Evolutionary conservation across 2,888 invertebrate genomes (phyloP), one percentile per base, ranked within the genome.

Genomic region (Brachyopa scutellaris): DNA sequence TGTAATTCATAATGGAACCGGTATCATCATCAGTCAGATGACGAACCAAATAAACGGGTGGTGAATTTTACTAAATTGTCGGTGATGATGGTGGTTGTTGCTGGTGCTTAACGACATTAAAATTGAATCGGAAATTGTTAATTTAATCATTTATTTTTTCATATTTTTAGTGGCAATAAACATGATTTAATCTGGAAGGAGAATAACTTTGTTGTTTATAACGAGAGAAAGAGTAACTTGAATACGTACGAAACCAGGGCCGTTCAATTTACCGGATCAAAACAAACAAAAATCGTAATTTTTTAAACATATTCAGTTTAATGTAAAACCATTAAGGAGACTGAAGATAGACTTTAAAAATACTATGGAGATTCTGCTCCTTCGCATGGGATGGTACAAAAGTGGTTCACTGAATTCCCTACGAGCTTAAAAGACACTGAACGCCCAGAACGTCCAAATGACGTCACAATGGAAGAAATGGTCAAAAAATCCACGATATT

Each of bases 61-160:
- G 45, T 55, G 17, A 70, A 45, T 42, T 49, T 47, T 40, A 59
- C 38, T 51, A 59, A 57, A 38, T 42, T 53, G 55, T 15, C 1
- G 26, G 9, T 15, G 38, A 8, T 42, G 17, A n/a, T 21, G 40
- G n/a, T 42, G 9, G 42, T n/a, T 42, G 40, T 9, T 15, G 11
- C 17, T 61, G 42, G 15, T 51, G 40, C 57, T 47, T 33, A 49
- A 62, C 19, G 38, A 47, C 29, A 69, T 61, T 47, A 77, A 61
- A 67, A 62, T 69, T 61, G 62, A 74, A 64, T 80, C 57, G 80
- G 76, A 80, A 80, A 76, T 69, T 59, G 76, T 59, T 59, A 45
- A 76, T 80, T 80, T 69, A 70, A 70, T 47, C 29, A 31, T 45
- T 36, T 33, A 6, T 33, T 40, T 26, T 51, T 29, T 49, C n/a